A percentile compares a stretch with the other conserved stretches of the same genome.
These are phyloP conservation scores for Pammene aurita DNA, from an alignment of 2,888 invertebrate genomes.

Conservation along the genomic window DNA sequence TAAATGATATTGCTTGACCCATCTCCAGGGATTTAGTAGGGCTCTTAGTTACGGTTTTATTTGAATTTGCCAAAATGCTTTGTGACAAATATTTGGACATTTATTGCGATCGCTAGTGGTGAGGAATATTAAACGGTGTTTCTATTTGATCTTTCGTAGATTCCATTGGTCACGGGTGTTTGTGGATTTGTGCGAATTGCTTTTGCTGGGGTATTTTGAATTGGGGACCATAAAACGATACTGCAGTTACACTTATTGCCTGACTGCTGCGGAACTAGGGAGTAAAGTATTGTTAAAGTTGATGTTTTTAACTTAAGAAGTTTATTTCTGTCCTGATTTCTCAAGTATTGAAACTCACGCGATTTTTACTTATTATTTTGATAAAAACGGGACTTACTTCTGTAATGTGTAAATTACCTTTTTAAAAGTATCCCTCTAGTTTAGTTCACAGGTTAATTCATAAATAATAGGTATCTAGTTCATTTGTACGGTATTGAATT, in stretches of 20 bases:
- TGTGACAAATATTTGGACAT: slow-evolving; percentile 82
- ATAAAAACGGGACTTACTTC: no score
- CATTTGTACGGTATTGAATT: no score
- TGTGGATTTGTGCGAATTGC: slow-evolving; percentile 51
- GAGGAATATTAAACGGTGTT: slow-evolving; percentile 76
- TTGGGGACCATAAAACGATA: slow-evolving; percentile 11
- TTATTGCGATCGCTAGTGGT: slow-evolving; percentile 72
- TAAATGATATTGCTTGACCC: slow-evolving; percentile 63
- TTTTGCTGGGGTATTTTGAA: slow-evolving; percentile 33
- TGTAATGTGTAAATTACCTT: no score
- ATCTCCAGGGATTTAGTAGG: slow-evolving; percentile 73
- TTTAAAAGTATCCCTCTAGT: no score
- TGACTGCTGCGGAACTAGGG: not conserved
- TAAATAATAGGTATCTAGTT: no score
- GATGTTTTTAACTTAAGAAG: no score
- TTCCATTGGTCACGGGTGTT: slow-evolving; percentile 67
- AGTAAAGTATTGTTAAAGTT: no score
- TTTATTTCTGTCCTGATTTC: no score
- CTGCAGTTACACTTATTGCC: not conserved
- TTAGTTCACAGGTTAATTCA: no score
- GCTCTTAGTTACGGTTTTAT: slow-evolving; percentile 80
- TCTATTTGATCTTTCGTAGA: slow-evolving; percentile 64
- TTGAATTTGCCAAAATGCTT: slow-evolving; percentile 75
- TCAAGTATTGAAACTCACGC: no score
- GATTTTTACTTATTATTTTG: no score